phyloP scores from a whole-genome alignment of 2,797 vertebrate species.

The Anas georgica region DNA sequence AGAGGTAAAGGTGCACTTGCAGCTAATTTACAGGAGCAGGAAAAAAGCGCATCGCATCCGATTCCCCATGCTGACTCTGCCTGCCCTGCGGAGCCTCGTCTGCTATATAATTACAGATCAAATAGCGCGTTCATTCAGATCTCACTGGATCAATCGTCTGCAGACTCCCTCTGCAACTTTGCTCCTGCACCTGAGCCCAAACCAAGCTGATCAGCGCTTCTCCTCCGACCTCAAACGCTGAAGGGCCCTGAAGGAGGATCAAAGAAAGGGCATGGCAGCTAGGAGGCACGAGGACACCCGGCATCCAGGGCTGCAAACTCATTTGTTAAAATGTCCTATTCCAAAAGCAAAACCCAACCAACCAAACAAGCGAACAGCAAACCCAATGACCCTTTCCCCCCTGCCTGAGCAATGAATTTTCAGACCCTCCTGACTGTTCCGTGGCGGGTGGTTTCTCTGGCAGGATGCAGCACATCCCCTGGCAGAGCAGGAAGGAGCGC shows the following conservation, averaged over 20 bases:
- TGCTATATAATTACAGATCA: slow-evolving; percentile 49
- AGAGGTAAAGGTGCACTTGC: background rate
- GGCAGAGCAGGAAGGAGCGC: background rate
- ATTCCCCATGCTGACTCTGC: slow-evolving; percentile 11
- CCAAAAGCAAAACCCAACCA: background rate
- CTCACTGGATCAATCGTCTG: slow-evolving; percentile 12
- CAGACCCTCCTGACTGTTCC: background rate
- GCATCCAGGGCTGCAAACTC: background rate
- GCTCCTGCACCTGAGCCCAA: background rate
- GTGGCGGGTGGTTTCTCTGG: background rate
- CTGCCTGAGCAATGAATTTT: background rate
- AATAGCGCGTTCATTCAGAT: slow-evolving; percentile 30
- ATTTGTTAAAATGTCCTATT: background rate
- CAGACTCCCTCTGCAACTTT: background rate
- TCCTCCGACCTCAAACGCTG: background rate
- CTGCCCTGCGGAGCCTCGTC: background rate
- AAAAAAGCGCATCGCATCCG: background rate
- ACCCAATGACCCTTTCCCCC: background rate
- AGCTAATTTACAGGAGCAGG: slow-evolving; percentile 22
- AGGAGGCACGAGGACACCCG: background rate
- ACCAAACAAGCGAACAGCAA: background rate
- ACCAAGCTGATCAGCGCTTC: background rate
- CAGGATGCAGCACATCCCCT: background rate
- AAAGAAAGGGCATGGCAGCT: too few species aligned
- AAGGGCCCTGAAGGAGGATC: too few species aligned